phyloP scores from a whole-genome alignment of 2,113 vertebrate genomes.

The Tiliqua scincoides region DNA sequence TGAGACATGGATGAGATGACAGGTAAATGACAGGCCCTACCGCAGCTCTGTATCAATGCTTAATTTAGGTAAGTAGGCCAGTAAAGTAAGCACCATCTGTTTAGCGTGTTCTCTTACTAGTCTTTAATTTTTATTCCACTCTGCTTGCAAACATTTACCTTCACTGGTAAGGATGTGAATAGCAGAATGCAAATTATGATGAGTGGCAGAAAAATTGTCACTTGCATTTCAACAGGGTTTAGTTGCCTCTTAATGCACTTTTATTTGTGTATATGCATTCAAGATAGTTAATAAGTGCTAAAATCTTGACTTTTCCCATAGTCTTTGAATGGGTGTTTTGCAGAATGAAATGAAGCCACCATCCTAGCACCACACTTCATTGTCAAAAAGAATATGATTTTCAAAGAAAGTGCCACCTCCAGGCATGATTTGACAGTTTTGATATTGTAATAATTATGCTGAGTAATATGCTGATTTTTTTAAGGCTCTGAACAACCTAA shows the following conservation, averaged over 20 bases:
- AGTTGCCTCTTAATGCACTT: not conserved
- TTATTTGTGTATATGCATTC: not conserved
- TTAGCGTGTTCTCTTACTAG: slow-evolving; percentile 8
- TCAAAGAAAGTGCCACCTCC: not conserved
- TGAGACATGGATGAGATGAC: not conserved
- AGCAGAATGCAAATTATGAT: slow-evolving; percentile 24
- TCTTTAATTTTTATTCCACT: slow-evolving; percentile 46
- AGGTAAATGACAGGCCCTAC: slow-evolving; percentile 33
- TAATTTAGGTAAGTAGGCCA: slow-evolving; percentile 31
- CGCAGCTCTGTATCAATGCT: slow-evolving; percentile 18
- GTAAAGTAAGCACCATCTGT: slow-evolving; percentile 45
- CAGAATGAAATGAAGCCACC: not conserved
- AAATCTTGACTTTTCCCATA: not conserved
- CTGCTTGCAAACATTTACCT: slow-evolving; percentile 36
- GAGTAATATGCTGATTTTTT: not conserved
- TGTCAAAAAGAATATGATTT: not conserved
- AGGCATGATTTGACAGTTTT: not conserved
- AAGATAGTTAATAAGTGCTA: not conserved
- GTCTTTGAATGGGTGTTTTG: not conserved
- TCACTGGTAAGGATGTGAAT: slow-evolving; percentile 26
- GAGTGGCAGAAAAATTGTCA: slow-evolving; percentile 7
- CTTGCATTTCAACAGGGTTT: not conserved
- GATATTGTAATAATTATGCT: not conserved
- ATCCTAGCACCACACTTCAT: not conserved
- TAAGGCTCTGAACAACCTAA: not conserved